Base-by-base conservation (phyloP, 1,140 invertebrate genomes). In the Bombus confusus region DNA sequence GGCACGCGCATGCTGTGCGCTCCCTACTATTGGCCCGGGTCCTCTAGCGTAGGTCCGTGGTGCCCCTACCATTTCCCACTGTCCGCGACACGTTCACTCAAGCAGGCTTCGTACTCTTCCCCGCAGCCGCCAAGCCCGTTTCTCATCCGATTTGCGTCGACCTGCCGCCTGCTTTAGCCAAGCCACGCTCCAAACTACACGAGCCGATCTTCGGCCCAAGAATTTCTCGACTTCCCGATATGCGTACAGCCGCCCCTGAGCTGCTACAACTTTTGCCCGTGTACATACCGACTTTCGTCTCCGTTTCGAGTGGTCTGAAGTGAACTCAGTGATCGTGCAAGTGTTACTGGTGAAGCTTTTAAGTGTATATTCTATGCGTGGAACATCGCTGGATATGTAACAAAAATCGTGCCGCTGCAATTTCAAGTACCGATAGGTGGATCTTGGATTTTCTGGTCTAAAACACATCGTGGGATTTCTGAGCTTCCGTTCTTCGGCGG, bases 101-200 rank as follows among this genome's bases (percentile, higher is more conserved):
- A 72, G 41, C 41, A 39, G 41, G 83, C 68, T 71, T 68, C 31
- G 68, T 84, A 71, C 68, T 80, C 76, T 64, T 80, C 57, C 52
- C 68, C 34, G 52, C 77, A 71, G 41, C 68, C 76, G 76, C 83
- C 83, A 85, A 85, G 83, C 83, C 83, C 77, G 83, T 85, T 85
- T 85, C 83, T 85, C 83, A 85, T 85, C 83, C 83, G 83, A 80
- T 85, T 80, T 59, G 68, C 77, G 83, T 72, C 83, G 83, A 84
- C 83, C 76, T 85, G 68, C 83, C 34, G 57, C 74, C 25, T 73
- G 39, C 39, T 57, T 34, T 72, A 59, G 41, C 83, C 52, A 73
- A 85, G 83, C 76, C 52, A 85, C 83, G 77, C 77, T 85, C 28
- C 57, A 22, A 73, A n/a, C 64, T 83, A 22, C 8, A 69, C 47